phyloP scores from a whole-genome alignment of 1,140 invertebrate species.

The Zaprionus capensis region DNA sequence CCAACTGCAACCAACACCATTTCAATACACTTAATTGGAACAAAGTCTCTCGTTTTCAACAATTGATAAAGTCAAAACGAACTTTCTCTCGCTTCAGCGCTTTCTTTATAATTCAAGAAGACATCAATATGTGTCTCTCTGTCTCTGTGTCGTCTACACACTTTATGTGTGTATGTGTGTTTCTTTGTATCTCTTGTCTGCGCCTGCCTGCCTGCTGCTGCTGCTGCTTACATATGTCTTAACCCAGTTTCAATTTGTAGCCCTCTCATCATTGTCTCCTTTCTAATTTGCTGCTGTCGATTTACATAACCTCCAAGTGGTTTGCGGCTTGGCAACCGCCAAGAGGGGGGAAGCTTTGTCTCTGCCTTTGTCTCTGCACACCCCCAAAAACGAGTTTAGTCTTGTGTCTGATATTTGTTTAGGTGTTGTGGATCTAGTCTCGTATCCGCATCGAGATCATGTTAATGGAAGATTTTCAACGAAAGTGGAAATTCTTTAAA shows the following conservation, averaged over 20 bases:
- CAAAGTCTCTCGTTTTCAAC: conserved; percentile 56
- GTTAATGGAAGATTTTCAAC: conserved; percentile 16
- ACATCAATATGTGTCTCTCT: conserved; percentile 18
- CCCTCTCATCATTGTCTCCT: conserved; percentile 66
- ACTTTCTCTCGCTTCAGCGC: conserved; percentile 60
- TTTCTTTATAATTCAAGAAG: conserved; percentile 49
- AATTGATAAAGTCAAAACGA: conserved; percentile 59
- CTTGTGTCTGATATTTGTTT: conserved; percentile 45
- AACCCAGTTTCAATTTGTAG: conserved; percentile 64
- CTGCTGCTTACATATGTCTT: conserved; percentile 14
- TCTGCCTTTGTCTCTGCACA: too few relatives aligned
- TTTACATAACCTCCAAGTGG: conserved; percentile 66
- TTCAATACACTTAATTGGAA: conserved; percentile 50
- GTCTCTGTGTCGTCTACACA: not conserved
- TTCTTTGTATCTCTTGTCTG: conserved; percentile 8
- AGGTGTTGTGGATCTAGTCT: conserved; percentile 25
- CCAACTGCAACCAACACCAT: conserved; percentile 26
- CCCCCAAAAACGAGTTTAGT: conserved; percentile 59
- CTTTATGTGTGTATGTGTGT: not conserved
- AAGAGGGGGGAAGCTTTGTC: not conserved
- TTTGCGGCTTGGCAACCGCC: conserved; percentile 51
- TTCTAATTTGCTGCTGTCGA: conserved; percentile 67
- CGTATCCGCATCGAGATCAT: conserved; percentile 1
- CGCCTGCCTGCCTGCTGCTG: not conserved
- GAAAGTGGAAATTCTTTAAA: not conserved